phyloP scores from a whole-genome alignment of 2,888 invertebrate genomes.

The Noctuana brunneofusca region DNA sequence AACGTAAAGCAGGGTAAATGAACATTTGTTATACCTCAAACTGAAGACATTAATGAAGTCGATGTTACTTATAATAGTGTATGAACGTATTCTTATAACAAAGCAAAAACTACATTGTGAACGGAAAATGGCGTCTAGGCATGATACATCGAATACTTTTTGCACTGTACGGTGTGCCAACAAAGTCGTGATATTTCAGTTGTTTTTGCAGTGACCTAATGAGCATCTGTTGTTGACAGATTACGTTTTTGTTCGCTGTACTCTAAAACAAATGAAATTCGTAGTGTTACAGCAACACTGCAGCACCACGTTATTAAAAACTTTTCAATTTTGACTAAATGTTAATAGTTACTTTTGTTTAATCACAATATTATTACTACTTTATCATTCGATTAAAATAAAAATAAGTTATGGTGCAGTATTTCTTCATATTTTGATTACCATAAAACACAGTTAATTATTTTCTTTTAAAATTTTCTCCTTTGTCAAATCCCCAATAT shows the following conservation, averaged over 20 bases:
- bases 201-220: constrained; percentile 33
- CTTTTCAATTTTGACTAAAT: not conserved
- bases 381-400: too few relatives aligned
- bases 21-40: too few relatives aligned
- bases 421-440: too few relatives aligned
- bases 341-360: not conserved
- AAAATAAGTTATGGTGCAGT: too few relatives aligned
- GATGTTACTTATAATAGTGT: not conserved
- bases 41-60: not conserved
- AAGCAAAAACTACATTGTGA: constrained; percentile 21
- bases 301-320: not conserved
- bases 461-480: too few relatives aligned
- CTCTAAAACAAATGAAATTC: constrained; percentile 7
- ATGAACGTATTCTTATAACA: constrained; percentile 1
- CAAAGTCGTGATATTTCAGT: constrained; percentile 27
- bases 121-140: constrained; percentile 30
- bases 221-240: constrained; percentile 25
- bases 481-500: too few relatives aligned
- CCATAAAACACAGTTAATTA: too few relatives aligned
- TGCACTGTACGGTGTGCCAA: constrained; percentile 20
- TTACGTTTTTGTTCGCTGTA: constrained; percentile 11
- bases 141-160: constrained; percentile 29
- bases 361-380: too few relatives aligned
- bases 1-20: too few relatives aligned
- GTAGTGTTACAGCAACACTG: not conserved